Conservation (phyloP, 2,888 invertebrate genomes). For the Opisthograptis luteolata region DNA sequence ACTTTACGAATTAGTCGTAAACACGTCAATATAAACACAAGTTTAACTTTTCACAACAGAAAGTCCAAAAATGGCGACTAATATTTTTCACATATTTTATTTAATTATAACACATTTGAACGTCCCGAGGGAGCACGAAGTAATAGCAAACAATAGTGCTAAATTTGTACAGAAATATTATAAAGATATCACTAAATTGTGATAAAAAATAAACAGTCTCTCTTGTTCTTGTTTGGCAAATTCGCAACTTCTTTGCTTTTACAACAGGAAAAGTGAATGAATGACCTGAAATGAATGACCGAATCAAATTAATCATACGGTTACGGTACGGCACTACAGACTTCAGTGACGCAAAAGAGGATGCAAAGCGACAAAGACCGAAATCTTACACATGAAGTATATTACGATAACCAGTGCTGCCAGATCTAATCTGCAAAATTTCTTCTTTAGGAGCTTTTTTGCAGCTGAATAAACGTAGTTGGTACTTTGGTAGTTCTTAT, state of each 20-base stretch:
- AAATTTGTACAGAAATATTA: conserved; percentile 5
- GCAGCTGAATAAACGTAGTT: too few species aligned
- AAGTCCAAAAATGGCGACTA: conserved; percentile 59
- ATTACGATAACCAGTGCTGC: too few species aligned
- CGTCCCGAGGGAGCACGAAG: not conserved
- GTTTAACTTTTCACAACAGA: conserved; percentile 49
- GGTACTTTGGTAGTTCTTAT: too few species aligned
- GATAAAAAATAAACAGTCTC: conserved; percentile 26
- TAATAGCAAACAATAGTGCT: not conserved
- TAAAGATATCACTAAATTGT: conserved; percentile 10
- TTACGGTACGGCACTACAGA: too few species aligned
- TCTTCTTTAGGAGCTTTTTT: too few species aligned
- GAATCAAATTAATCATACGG: too few species aligned
- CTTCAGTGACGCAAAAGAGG: too few species aligned
- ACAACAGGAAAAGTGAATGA: conserved; percentile 11
- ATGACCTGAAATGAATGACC: too few species aligned
- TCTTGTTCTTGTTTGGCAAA: conserved; percentile 23
- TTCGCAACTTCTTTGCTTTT: conserved; percentile 24
- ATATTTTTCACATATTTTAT: conserved; percentile 34
- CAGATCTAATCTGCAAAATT: too few species aligned
- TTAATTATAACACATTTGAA: not conserved
- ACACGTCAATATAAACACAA: conserved; percentile 37
- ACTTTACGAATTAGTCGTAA: conserved; percentile 28
- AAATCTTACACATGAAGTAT: too few species aligned
- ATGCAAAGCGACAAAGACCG: too few species aligned